Evolutionary conservation across 2,888 invertebrate genomes (phyloP).

Genomic region (Osedax frankpressi): DNA sequence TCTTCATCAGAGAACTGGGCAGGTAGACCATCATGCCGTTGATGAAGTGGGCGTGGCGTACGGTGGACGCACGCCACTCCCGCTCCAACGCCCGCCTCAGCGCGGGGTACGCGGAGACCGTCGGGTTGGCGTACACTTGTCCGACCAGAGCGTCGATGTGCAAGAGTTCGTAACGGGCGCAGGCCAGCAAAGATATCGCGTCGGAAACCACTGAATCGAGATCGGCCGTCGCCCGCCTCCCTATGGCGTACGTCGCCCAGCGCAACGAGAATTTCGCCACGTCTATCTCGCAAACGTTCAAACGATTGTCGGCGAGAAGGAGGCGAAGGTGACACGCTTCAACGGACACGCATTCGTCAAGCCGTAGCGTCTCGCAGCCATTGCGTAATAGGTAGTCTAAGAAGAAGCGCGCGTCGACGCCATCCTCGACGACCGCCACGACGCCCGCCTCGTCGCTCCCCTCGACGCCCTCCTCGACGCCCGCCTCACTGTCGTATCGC

Average conservation of each 20-base stretch:
- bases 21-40: not conserved
- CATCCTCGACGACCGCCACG: not conserved
- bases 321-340: not conserved
- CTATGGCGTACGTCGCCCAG: not conserved
- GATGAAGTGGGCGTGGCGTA: not conserved
- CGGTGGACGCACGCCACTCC: not conserved
- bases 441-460: not conserved
- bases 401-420: not conserved
- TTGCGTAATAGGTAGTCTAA: not conserved
- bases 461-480: not conserved
- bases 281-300: not conserved
- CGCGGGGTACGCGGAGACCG: not conserved
- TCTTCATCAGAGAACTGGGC: not conserved
- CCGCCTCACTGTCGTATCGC: not conserved
- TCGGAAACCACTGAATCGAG: not conserved
- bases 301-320: not conserved
- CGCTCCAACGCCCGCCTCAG: not conserved
- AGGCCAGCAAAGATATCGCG: not conserved
- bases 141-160: not conserved
- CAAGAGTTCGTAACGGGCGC: not conserved
- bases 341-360: not conserved
- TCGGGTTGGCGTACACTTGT: not conserved
- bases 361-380: not conserved
- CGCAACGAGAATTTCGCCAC: not conserved
- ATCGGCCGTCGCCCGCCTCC: not conserved